Evolutionary conservation across 2,113 vertebrate species (phyloP), one percentile per base, ranked within the genome.

Genomic region (Perca fluviatilis): DNA sequence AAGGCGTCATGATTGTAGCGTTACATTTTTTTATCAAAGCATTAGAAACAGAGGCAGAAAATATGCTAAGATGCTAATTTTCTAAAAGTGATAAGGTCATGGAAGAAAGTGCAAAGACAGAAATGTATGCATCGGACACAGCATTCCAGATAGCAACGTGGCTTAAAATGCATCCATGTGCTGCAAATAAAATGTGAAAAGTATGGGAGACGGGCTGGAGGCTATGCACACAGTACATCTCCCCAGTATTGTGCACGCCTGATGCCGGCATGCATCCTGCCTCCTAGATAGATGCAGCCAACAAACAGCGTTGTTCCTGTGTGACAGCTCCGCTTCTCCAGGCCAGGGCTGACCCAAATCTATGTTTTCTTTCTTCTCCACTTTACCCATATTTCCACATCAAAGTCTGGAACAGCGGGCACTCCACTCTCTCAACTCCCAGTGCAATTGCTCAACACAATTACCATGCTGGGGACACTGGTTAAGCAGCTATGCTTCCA

Each of bases 261-360:
- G 82, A 91, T 79, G 64, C 74, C 50, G 7, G 79, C 64, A 76
- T 85, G 75, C 83, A 86, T 47, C 75, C 80, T 88, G 90, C 89
- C 91, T 91, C 64, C 66, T 58, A 89, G 89, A 93, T 79, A 84
- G 40, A 89, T 63, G 67, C 75, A 77, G 78, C 74, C 60, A 81
- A 86, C 53, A 19, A 86, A 89, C 79, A 81, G 64, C 50, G 75
- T 76, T 66, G 77, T 70, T 83, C 53, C 80, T 76, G 74, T 84
- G 87, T 82, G 86, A 94, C 90, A 91, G 89, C 81, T 84, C 89
- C 86, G 13, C 77, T 86, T 88, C 93, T 88, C 69, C 79, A 70
- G 92, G 90, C 80, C 80, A 90, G 70, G 49, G 60, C 79, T 92
- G 85, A 93, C 92, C 91, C 86, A 92, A 89, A 94, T 92, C 77